Evolutionary conservation across 2,888 invertebrate genomes (phyloP), one percentile per base, ranked within the genome.

Genomic region (Agrochola litura): DNA sequence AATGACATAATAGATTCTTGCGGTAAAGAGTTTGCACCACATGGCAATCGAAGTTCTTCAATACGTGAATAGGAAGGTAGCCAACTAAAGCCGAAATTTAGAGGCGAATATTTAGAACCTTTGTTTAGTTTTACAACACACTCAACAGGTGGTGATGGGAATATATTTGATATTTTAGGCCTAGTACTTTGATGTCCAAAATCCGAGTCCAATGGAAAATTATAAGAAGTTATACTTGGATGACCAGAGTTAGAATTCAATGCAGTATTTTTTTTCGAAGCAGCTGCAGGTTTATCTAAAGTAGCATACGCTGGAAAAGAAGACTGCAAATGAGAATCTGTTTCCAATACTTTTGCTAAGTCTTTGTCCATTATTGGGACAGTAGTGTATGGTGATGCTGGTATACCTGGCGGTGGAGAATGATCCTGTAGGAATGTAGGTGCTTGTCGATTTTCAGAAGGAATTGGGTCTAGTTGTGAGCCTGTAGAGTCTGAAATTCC

Each of bases 61-160:
- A 49, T 49, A 1, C 6, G 52, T 14, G 64, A 58, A 52, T 46
- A 58, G 0, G 69, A 49, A 6, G 81, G 82, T 1, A 54, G 41
- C 54, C 60, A 66, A 16, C 16, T 73, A 2, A 61, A 65, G 0
- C 63, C 79, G 0, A 54, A 14, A 54, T 81, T 77, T 0, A 16
- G 25, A 37, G 80, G 71, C 16, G 65, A 30, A n/a, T 43, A 9
- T 52, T 72, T 12, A n/a, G 43, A 72, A 25, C 12, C 76, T 52
- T 61, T n/a, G 14, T 67, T 65, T 0, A 46, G 10, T 0, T 5
- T 14, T 14, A 46, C n/a, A 25, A 10, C 6, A 61, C 4, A 61
- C 22, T 80, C 75, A 8, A 66, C 22, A 2, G 79, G 46, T 14
- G 80, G 60, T 6, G 56, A 41, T 19, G 73, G 64, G 3, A 64